Evolutionary conservation across 2,888 invertebrate genomes (phyloP).

Genomic region (Suillia variegata): DNA sequence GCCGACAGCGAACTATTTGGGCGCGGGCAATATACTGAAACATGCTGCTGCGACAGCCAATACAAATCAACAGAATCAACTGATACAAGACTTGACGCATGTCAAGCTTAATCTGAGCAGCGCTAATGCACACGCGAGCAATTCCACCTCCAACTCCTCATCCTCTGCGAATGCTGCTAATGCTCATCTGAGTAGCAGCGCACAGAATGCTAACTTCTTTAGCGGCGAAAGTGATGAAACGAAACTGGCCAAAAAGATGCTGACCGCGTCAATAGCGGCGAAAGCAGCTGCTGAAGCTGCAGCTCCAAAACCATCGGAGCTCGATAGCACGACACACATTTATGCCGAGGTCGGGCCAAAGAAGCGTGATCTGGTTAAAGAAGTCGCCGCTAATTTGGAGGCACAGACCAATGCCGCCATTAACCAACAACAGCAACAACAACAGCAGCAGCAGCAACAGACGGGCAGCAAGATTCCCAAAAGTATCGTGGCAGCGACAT

Average conservation of each 20-base stretch:
- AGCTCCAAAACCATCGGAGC: conserved; percentile 30
- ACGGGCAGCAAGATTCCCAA: conserved; percentile 49
- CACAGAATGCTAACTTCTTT: conserved; percentile 32
- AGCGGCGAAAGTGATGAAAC: conserved; percentile 66
- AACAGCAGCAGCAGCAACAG: too few species aligned
- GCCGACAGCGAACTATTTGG: conserved; percentile 57
- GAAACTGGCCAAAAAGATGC: conserved; percentile 59
- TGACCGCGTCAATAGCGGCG: conserved; percentile 52
- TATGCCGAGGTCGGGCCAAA: conserved; percentile 56
- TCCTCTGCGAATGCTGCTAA: conserved; percentile 15
- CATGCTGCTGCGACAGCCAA: conserved; percentile 58
- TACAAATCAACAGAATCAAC: conserved; percentile 59
- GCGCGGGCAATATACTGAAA: conserved; percentile 52
- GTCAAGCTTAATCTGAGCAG: conserved; percentile 47
- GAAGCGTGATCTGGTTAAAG: conserved; percentile 43
- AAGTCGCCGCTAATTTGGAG: conserved; percentile 35
- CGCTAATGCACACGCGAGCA: conserved; percentile 50
- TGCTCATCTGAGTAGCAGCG: conserved; percentile 8
- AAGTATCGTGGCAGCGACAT: conserved; percentile 37
- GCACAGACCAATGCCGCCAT: conserved; percentile 23
- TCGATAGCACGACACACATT: conserved; percentile 85
- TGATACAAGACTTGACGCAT: conserved; percentile 60
- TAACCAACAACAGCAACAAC: not conserved
- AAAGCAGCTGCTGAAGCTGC: conserved; percentile 34
- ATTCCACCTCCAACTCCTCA: conserved; percentile 30